These are phyloP conservation scores for Thymelicus lineola DNA, from an alignment of 2,888 invertebrate genomes.

Conservation along the genomic window DNA sequence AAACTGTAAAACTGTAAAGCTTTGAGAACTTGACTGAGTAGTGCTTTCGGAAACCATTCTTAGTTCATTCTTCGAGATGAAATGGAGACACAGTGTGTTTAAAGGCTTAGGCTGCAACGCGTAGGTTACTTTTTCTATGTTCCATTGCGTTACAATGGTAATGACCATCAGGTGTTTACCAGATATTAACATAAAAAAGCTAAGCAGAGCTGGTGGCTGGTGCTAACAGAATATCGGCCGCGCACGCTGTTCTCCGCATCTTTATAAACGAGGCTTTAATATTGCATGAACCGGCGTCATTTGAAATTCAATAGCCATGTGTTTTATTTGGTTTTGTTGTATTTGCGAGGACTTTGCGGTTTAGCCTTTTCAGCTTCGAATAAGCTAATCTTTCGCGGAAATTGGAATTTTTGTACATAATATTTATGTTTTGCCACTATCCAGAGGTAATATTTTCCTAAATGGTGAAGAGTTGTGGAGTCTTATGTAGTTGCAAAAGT, in stretches of 20 bases:
- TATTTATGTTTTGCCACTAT: not conserved
- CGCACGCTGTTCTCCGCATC: constrained; percentile 1
- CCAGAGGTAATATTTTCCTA: not conserved
- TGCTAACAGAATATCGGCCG: not conserved
- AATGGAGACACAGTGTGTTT: too few relatives aligned
- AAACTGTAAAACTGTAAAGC: too few relatives aligned
- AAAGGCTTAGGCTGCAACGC: too few relatives aligned
- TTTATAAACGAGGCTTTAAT: constrained; percentile 28
- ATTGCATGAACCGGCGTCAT: constrained; percentile 34
- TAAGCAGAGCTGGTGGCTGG: too few relatives aligned
- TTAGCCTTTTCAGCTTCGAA: constrained; percentile 26
- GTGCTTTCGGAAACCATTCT: too few relatives aligned
- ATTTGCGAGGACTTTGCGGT: constrained; percentile 18
- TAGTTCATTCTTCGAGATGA: too few relatives aligned
- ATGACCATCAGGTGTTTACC: too few relatives aligned
- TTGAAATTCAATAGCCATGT: constrained; percentile 33
- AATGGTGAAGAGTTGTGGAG: not conserved
- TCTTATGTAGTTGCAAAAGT: too few relatives aligned
- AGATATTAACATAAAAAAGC: too few relatives aligned
- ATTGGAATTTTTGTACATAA: not conserved
- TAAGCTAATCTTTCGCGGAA: constrained; percentile 28
- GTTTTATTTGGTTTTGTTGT: constrained; percentile 28
- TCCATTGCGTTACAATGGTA: too few relatives aligned
- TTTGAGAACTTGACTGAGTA: too few relatives aligned
- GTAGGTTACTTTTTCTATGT: too few relatives aligned